These are phyloP conservation scores for Xestia c-nigrum DNA, from an alignment of 2,888 invertebrate species.

Conservation along the genomic window DNA sequence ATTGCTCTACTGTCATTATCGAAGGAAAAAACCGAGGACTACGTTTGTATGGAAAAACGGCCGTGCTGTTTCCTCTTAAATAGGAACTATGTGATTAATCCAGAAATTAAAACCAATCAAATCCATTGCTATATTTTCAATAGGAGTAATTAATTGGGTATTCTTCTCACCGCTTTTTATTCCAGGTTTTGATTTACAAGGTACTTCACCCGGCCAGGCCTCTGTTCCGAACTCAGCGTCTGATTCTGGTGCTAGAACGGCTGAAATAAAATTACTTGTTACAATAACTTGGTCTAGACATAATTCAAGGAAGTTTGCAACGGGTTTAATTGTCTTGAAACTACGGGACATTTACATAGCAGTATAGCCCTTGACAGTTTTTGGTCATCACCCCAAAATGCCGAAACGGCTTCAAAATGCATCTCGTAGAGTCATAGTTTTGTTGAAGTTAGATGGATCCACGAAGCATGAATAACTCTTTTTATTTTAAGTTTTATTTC, in stretches of 20 bases:
- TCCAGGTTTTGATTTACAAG: conserved; percentile 4
- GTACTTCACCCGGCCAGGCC: not conserved
- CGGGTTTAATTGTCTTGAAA: not conserved
- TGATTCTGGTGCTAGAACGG: rapidly evolving
- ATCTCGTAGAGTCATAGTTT: not conserved
- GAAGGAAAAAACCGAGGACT: no score
- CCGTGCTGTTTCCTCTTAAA: not conserved
- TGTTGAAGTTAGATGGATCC: not conserved
- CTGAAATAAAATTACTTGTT: conserved; percentile 7
- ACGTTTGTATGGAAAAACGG: no score
- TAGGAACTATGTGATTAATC: not conserved
- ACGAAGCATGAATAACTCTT: not conserved
- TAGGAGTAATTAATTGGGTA: not conserved
- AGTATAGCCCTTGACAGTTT: not conserved
- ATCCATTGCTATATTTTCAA: not conserved
- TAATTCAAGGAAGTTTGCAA: not conserved
- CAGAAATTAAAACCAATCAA: not conserved
- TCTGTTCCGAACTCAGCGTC: rapidly evolving
- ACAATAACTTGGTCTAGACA: not conserved
- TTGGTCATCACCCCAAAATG: not conserved
- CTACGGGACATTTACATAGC: not conserved
- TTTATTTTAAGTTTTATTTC: not conserved
- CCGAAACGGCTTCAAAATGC: not conserved
- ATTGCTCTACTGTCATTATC: no score
- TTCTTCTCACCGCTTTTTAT: conserved; percentile 1